These are phyloP conservation scores for Rhamphomyia laevipes DNA, from an alignment of 2,888 invertebrate species.

Conservation along the genomic window DNA sequence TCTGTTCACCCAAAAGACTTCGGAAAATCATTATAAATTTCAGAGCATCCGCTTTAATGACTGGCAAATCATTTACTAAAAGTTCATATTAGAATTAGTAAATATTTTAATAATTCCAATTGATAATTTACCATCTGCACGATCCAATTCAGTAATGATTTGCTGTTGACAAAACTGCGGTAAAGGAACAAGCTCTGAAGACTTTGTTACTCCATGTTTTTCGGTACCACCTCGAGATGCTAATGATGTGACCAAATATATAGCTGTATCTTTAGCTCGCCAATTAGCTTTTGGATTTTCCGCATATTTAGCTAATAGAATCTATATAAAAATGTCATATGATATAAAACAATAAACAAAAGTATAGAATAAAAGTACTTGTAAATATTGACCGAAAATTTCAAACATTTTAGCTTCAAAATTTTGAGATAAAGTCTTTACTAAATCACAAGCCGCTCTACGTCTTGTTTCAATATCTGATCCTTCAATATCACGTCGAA, in stretches of 20 bases:
- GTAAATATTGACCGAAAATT: conserved; percentile 78
- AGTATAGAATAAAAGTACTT: conserved; percentile 35
- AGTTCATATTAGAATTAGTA: too few species aligned
- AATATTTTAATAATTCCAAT: neutral
- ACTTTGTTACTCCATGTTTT: conserved; percentile 83
- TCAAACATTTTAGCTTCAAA: conserved; percentile 81
- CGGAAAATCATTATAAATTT: conserved; percentile 96
- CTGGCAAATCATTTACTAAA: conserved; percentile 75
- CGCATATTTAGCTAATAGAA: conserved; percentile 54
- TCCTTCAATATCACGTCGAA: conserved; percentile 92
- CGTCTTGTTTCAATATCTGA: conserved; percentile 95
- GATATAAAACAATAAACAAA: neutral
- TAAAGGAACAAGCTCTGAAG: conserved; percentile 80
- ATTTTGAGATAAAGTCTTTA: conserved; percentile 76
- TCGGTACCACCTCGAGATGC: conserved; percentile 82
- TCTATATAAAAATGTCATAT: conserved; percentile 15
- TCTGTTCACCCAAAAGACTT: conserved; percentile 70
- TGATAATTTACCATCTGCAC: conserved; percentile 48
- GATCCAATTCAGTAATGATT: conserved; percentile 73
- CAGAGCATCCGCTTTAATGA: conserved; percentile 90
- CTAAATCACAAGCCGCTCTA: conserved; percentile 93
- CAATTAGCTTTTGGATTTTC: conserved; percentile 68
- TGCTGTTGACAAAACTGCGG: conserved; percentile 80
- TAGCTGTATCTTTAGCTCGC: conserved; percentile 91
- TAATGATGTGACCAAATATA: conserved; percentile 91